Evolutionary conservation across 2,113 vertebrate genomes (phyloP).

Genomic region (Mobula birostris): DNA sequence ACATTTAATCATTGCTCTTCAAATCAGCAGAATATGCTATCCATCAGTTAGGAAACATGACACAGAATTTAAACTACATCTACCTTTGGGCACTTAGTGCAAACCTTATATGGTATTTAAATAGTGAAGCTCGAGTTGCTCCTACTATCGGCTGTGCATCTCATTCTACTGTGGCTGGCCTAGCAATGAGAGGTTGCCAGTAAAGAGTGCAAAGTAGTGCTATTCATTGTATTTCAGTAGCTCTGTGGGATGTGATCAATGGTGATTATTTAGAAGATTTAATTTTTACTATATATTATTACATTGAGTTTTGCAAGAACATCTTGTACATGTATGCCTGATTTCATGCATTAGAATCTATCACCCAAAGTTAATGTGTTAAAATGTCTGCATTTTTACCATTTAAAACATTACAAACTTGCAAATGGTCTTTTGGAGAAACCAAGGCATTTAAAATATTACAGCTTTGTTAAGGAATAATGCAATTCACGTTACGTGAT

Average conservation of each 20-base stretch:
- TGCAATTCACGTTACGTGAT: neutral
- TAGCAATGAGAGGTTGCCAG: neutral
- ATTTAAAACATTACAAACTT: neutral
- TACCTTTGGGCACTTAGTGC: neutral
- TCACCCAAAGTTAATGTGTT: neutral
- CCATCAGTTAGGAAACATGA: neutral
- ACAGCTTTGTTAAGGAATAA: neutral
- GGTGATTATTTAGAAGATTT: neutral
- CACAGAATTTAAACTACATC: neutral
- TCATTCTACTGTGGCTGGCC: neutral
- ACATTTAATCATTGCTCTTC: neutral
- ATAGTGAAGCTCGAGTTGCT: neutral
- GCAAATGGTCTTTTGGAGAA: neutral
- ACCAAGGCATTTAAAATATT: neutral
- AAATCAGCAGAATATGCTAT: neutral
- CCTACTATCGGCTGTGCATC: neutral
- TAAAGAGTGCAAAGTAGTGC: neutral
- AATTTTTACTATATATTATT: neutral
- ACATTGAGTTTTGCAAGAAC: neutral
- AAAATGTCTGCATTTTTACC: neutral
- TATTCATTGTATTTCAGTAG: too few species aligned
- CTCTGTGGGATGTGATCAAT: too few species aligned
- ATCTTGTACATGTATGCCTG: neutral
- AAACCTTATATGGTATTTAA: neutral
- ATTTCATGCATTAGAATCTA: neutral